Percentiles rank a stretch among this genome's conserved stretches.
Conservation (phyloP, 2,797 vertebrate genomes). For the Picus viridis region DNA sequence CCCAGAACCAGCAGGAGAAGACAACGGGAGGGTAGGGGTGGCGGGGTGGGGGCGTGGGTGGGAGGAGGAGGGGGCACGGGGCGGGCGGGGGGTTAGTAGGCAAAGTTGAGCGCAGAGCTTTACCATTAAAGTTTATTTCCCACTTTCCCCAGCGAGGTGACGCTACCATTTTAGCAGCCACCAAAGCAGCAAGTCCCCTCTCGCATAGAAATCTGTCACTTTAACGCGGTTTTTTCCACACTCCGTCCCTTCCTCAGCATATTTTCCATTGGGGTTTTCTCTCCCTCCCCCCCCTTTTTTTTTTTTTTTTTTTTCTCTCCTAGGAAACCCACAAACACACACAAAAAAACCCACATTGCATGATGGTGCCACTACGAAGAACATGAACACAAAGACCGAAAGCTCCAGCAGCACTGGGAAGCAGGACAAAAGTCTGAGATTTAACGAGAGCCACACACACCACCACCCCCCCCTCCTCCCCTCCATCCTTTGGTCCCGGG, state of each 20-base stretch:
- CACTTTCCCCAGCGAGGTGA: conserved; percentile 72
- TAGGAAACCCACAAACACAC: conserved; percentile 26
- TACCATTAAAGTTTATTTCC: conserved; percentile 77
- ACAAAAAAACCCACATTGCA: conserved; percentile 14
- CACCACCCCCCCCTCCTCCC: background rate
- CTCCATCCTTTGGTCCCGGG: too few relatives aligned
- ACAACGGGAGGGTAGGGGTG: background rate
- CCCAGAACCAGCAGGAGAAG: conserved; percentile 71
- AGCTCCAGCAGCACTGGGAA: background rate
- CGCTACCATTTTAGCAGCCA: conserved; percentile 70
- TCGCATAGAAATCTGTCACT: conserved; percentile 53
- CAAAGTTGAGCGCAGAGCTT: conserved; percentile 62
- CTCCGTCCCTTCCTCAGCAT: background rate
- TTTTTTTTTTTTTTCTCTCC: background rate
- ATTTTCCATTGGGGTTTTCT: background rate
- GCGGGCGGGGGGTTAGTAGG: background rate
- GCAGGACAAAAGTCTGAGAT: conserved; percentile 30
- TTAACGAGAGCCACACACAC: background rate
- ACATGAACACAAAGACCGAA: background rate
- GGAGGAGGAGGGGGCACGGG: too few relatives aligned
- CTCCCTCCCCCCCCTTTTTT: background rate
- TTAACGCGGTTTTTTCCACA: conserved; percentile 57
- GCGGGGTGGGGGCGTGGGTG: too few relatives aligned
- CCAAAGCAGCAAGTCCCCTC: conserved; percentile 58
- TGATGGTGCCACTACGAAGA: background rate